phyloP scores from a whole-genome alignment of 2,888 invertebrate genomes.

The Synergus itoensis region DNA sequence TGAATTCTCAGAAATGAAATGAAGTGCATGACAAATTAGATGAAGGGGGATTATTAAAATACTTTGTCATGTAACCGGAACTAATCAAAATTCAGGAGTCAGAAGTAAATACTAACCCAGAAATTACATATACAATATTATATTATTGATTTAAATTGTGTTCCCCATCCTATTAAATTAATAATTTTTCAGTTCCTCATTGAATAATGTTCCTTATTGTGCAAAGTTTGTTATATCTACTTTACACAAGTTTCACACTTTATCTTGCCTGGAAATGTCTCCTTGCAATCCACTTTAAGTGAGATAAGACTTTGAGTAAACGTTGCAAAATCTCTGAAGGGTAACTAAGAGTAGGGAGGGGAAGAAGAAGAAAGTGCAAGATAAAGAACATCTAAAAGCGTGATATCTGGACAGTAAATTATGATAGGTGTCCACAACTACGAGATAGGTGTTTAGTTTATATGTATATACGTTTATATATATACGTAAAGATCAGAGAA shows the following conservation, averaged over 20 bases:
- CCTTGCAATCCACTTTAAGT: background rate
- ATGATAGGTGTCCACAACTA: background rate
- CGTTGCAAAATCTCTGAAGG: background rate
- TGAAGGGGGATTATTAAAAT: background rate
- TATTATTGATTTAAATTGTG: background rate
- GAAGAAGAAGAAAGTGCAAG: background rate
- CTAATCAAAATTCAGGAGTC: background rate
- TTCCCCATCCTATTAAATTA: background rate
- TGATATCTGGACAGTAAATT: background rate
- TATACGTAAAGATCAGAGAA: background rate
- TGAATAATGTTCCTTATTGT: background rate
- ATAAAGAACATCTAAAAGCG: background rate
- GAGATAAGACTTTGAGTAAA: background rate
- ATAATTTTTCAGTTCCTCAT: background rate
- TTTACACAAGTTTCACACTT: background rate
- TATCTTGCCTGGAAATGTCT: background rate
- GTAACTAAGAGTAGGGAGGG: background rate
- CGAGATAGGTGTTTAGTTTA: constrained; percentile 49
- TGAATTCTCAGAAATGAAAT: background rate
- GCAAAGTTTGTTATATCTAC: background rate
- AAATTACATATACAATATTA: background rate
- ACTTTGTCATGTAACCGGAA: background rate
- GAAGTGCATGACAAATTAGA: background rate
- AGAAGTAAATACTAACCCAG: background rate
- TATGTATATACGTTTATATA: background rate